Percentiles rank a stretch among this genome's conserved stretches.
phyloP scores from a whole-genome alignment of 2,888 invertebrate species.

The Lasioglossum villosulum region DNA sequence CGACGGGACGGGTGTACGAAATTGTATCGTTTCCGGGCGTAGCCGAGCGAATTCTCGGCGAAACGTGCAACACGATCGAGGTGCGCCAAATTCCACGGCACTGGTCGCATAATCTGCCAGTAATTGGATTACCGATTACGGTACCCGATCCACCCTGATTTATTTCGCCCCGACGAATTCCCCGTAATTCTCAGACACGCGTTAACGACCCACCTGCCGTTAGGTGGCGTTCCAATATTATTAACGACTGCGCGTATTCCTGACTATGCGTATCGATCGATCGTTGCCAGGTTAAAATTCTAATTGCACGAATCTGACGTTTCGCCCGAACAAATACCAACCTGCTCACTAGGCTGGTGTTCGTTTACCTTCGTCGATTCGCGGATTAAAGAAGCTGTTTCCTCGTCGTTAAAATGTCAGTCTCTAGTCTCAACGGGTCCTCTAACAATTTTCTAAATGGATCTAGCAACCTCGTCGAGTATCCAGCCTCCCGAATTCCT shows the following conservation, averaged over 20 bases:
- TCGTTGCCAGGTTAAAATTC: slow-evolving; percentile 19
- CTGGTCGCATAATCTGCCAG: not conserved
- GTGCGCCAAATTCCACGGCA: not conserved
- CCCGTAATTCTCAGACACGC: slow-evolving; percentile 29
- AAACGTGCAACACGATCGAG: not conserved
- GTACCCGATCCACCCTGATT: not conserved
- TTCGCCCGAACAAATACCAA: slow-evolving; percentile 4
- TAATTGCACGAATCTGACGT: slow-evolving; percentile 29
- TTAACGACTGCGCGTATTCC: slow-evolving; percentile 23
- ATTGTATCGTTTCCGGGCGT: not conserved
- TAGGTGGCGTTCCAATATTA: slow-evolving; percentile 25
- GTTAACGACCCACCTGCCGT: slow-evolving; percentile 3
- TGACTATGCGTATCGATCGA: slow-evolving; percentile 35
- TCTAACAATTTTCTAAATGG: slow-evolving; percentile 9
- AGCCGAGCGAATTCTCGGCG: not conserved
- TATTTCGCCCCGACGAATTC: slow-evolving; percentile 23
- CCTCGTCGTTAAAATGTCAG: slow-evolving; percentile 17
- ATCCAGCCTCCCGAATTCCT: not conserved
- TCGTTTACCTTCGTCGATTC: slow-evolving; percentile 17
- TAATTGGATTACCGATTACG: not conserved
- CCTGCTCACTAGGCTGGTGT: not conserved
- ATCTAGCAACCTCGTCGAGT: not conserved
- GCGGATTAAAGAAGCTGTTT: not conserved
- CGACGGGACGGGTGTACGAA: not conserved
- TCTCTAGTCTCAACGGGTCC: slow-evolving; percentile 23